phyloP scores from a whole-genome alignment of 2,113 vertebrate genomes.

The Podocnemis expansa region DNA sequence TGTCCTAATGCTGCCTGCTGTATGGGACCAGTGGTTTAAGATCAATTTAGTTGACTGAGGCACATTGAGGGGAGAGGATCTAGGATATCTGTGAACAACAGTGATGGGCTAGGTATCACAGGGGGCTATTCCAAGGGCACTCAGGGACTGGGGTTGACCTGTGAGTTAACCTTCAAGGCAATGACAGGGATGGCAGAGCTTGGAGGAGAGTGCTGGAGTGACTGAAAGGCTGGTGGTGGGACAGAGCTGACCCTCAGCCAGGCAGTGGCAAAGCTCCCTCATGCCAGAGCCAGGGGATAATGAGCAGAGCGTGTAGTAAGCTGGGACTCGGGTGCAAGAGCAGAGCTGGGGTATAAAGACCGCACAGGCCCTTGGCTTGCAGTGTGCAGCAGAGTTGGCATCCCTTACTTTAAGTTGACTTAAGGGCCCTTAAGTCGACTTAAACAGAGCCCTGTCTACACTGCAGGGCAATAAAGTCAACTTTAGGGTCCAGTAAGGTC shows the following conservation, averaged over 20 bases:
- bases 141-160: neutral
- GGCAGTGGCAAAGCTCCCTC: neutral
- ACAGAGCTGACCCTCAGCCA: neutral
- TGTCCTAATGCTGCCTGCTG: neutral
- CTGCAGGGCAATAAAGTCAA: too few relatives aligned
- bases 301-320: rapidly evolving
- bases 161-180: neutral
- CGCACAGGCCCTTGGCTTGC: neutral
- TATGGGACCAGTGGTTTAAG: neutral
- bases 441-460: too few relatives aligned
- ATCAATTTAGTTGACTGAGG: neutral
- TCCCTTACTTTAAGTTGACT: neutral
- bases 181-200: neutral
- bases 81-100: neutral
- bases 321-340: neutral
- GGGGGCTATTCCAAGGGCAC: neutral
- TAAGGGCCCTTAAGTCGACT: too few relatives aligned
- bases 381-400: neutral
- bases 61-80: neutral
- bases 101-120: neutral
- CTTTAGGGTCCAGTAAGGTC: too few relatives aligned
- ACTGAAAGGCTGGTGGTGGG: neutral
- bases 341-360: neutral
- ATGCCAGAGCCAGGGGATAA: neutral
- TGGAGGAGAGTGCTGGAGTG: neutral